phyloP scores from a whole-genome alignment of 2,797 vertebrate genomes.

The Catostomus latipinnis region DNA sequence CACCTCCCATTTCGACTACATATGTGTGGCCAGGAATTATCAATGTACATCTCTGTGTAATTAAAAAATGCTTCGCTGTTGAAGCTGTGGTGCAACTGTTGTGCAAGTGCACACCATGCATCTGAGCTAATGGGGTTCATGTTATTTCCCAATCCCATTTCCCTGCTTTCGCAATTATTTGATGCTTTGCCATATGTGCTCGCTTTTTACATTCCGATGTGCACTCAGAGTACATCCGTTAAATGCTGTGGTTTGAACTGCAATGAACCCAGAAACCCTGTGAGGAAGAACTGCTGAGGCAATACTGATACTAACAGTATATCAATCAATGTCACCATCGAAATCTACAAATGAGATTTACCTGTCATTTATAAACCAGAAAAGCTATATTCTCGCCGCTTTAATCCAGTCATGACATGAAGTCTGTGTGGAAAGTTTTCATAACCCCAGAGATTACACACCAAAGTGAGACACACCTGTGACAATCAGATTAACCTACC shows the following conservation, averaged over 20 bases:
- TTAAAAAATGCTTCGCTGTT: conserved; percentile 43
- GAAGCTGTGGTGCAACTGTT: not conserved
- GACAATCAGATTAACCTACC: conserved; percentile 74
- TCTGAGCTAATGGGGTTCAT: not conserved
- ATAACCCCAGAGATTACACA: not conserved
- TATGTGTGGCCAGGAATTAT: conserved; percentile 10
- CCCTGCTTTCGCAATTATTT: not conserved
- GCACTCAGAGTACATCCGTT: not conserved
- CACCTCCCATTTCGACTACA: not conserved
- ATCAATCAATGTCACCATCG: conserved; percentile 51
- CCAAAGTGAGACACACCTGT: not conserved
- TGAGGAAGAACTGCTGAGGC: conserved; percentile 18
- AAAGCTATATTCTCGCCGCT: not conserved
- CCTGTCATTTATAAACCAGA: conserved; percentile 26
- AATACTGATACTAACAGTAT: conserved; percentile 25
- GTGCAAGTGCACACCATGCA: not conserved
- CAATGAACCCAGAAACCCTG: conserved; percentile 24
- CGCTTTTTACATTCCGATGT: conserved; percentile 5
- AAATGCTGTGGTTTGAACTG: conserved; percentile 37
- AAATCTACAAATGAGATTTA: conserved; percentile 24
- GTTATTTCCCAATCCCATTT: not conserved
- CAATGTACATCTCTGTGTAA: conserved; percentile 30
- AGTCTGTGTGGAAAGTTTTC: not conserved
- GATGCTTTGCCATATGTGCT: not conserved
- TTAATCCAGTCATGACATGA: conserved; percentile 14